Evolutionary conservation across 1,140 invertebrate genomes (phyloP).

Genomic region (Gonatopus flavifemur): DNA sequence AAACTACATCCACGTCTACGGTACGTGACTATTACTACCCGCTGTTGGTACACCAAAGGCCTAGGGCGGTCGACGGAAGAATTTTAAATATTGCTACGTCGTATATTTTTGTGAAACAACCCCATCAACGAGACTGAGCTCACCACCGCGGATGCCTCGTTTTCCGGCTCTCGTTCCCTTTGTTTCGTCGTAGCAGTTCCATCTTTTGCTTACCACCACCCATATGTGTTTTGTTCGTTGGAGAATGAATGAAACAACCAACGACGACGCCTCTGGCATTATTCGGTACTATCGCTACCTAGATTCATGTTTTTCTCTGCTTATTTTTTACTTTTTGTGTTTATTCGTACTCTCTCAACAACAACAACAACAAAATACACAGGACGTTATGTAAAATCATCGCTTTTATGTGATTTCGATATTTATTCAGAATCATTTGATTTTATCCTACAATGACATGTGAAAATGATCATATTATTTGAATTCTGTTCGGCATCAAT

Average conservation of each 20-base stretch:
- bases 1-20: too few species aligned
- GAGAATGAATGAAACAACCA: slow-evolving; percentile 21
- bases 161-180: slow-evolving; percentile 14
- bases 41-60: too few species aligned
- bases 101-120: too few species aligned
- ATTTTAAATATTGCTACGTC: slow-evolving; percentile 20
- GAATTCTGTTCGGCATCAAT: too few species aligned
- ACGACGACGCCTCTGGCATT: slow-evolving; percentile 2
- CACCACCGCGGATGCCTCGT: background rate
- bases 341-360: background rate
- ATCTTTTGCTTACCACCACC: too few species aligned
- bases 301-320: background rate
- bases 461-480: too few species aligned
- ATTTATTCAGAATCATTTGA: too few species aligned
- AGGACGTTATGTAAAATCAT: too few species aligned
- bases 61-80: slow-evolving; percentile 2
- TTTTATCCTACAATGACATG: too few species aligned
- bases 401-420: too few species aligned
- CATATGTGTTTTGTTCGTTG: slow-evolving; percentile 18
- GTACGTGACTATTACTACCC: too few species aligned
- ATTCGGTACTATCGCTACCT: slow-evolving; percentile 4
- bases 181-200: slow-evolving; percentile 15
- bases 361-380: slow-evolving; percentile 2
- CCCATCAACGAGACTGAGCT: too few species aligned
- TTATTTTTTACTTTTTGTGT: background rate